phyloP scores from a whole-genome alignment of 2,888 invertebrate species.

The Drosophila stalkeri region DNA sequence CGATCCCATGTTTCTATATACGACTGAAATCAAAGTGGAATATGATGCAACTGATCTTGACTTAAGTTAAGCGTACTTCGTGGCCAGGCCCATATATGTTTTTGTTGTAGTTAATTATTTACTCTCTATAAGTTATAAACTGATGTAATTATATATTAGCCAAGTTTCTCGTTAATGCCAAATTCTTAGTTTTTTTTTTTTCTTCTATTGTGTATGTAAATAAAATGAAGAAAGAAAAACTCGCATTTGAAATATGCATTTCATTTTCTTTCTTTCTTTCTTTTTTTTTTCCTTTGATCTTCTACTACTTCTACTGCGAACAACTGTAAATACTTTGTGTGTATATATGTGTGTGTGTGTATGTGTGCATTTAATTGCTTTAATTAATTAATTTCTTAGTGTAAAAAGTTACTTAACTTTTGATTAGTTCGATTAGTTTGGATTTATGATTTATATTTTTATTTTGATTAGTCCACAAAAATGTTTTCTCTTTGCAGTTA shows the following conservation, averaged over 20 bases:
- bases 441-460: constrained; percentile 57
- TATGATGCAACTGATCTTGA: constrained; percentile 51
- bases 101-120: constrained; percentile 17
- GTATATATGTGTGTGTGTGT: constrained; percentile 16
- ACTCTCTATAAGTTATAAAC: constrained; percentile 21
- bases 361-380: constrained; percentile 13
- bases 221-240: constrained; percentile 43
- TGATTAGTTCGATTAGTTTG: constrained; percentile 23
- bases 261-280: constrained; percentile 7
- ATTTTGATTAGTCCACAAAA: constrained; percentile 60
- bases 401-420: constrained; percentile 22
- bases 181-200: constrained; percentile 25
- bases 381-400: constrained; percentile 17
- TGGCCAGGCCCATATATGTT: constrained; percentile 10
- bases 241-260: constrained; percentile 38
- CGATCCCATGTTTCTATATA: constrained; percentile 55
- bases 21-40: constrained; percentile 59
- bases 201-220: constrained; percentile 34
- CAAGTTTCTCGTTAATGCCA: constrained; percentile 72
- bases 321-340: constrained; percentile 25
- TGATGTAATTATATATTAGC: constrained; percentile 53
- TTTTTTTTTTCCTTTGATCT: neutral
- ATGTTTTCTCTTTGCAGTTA: constrained; percentile 61
- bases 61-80: constrained; percentile 40
- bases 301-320: constrained; percentile 13